These are phyloP conservation scores for Lepidocyrtinus sp. DNA, from an alignment of 2,888 invertebrate genomes.

Conservation along the genomic window DNA sequence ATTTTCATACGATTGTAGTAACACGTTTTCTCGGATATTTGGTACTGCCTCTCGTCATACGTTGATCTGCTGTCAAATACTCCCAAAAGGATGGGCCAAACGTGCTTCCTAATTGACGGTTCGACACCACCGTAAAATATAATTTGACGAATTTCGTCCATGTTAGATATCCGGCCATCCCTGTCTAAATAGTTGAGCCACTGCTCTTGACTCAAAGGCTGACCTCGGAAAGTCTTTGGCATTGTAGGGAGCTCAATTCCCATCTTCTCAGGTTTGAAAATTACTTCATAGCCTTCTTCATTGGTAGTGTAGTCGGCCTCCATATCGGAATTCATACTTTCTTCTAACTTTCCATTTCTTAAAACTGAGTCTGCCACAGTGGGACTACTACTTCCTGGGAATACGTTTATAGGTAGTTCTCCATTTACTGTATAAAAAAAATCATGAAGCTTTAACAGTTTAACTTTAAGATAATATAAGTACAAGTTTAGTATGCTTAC, in stretches of 20 bases:
- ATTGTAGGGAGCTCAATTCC: slow-evolving; percentile 80
- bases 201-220: slow-evolving; percentile 82
- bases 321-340: slow-evolving; percentile 64
- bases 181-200: slow-evolving; percentile 87
- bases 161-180: slow-evolving; percentile 85
- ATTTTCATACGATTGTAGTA: slow-evolving; percentile 96
- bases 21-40: slow-evolving; percentile 82
- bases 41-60: slow-evolving; percentile 79
- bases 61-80: slow-evolving; percentile 86
- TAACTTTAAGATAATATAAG: no score
- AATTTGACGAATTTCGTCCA: slow-evolving; percentile 84
- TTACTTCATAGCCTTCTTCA: slow-evolving; percentile 82
- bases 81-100: slow-evolving; percentile 94
- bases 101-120: slow-evolving; percentile 82
- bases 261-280: slow-evolving; percentile 75
- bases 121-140: slow-evolving; percentile 94
- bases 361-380: slow-evolving; percentile 35
- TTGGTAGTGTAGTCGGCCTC: slow-evolving; percentile 73
- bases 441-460: no score
- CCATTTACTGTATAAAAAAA: slow-evolving; percentile 53
- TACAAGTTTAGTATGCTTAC: no score
- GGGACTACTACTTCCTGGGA: slow-evolving; percentile 39
- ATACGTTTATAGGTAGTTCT: slow-evolving; percentile 71
- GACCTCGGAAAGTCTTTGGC: slow-evolving; percentile 80
- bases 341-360: slow-evolving; percentile 42